Percentiles rank a stretch among this genome's conserved stretches.
phyloP scores from a whole-genome alignment of 2,113 vertebrate genomes.

The Scopus umbretta region DNA sequence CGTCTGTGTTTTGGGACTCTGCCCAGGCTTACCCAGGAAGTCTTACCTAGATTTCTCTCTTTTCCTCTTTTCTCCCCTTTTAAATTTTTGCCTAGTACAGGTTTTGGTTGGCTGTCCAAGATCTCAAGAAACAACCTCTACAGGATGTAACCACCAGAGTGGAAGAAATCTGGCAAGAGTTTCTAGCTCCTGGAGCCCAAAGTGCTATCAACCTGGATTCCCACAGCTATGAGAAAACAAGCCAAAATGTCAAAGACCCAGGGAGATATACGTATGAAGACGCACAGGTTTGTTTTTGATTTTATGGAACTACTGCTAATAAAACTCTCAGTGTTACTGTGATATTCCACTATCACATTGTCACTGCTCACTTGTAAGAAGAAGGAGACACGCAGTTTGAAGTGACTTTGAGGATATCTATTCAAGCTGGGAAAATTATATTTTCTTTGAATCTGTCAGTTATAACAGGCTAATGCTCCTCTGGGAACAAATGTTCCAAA shows the following conservation, averaged over 20 bases:
- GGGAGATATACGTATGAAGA: conserved; percentile 95
- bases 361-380: background rate
- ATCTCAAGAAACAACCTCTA: conserved; percentile 88
- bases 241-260: conserved; percentile 93
- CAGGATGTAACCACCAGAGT: conserved; percentile 86
- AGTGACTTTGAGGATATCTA: conserved; percentile 18
- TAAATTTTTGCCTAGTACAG: conserved; percentile 60
- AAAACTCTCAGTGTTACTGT: background rate
- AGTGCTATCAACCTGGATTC: conserved; percentile 97
- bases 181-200: conserved; percentile 90
- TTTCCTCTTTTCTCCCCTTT: background rate
- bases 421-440: conserved; percentile 27
- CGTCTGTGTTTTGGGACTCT: background rate
- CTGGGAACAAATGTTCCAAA: conserved; percentile 38
- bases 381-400: conserved; percentile 2
- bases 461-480: conserved; percentile 9
- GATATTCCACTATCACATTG: background rate
- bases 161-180: conserved; percentile 96
- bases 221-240: conserved; percentile 94
- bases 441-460: conserved; percentile 5
- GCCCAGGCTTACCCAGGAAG: background rate
- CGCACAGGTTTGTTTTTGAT: conserved; percentile 82
- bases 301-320: conserved; percentile 18
- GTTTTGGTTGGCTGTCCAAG: conserved; percentile 96
- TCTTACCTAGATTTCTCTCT: background rate